These are phyloP conservation scores for Patella depressa DNA, from an alignment of 2,888 invertebrate genomes.

Conservation along the genomic window DNA sequence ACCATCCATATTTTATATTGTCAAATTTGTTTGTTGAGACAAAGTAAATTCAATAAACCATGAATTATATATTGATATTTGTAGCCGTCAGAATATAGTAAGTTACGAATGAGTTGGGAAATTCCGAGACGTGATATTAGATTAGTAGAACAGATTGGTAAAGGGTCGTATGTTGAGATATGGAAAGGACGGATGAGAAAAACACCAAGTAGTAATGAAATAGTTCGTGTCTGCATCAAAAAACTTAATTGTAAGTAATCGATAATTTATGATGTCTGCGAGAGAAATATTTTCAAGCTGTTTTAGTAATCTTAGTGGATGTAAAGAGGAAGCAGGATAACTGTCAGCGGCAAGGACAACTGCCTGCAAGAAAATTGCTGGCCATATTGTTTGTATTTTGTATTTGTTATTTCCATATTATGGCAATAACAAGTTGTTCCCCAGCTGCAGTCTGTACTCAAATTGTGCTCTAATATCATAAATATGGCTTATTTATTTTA, in stretches of 20 bases:
- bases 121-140: conserved; percentile 59
- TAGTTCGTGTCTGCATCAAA: conserved; percentile 59
- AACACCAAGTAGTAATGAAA: conserved; percentile 54
- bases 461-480: too few relatives aligned
- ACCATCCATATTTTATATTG: background rate
- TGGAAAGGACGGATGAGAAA: conserved; percentile 62
- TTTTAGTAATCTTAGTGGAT: too few relatives aligned
- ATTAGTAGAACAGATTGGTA: conserved; percentile 55
- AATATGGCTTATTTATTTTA: too few relatives aligned
- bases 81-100: conserved; percentile 55
- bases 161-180: conserved; percentile 61
- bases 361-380: too few relatives aligned
- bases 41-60: background rate
- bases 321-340: too few relatives aligned
- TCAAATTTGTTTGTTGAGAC: background rate
- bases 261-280: background rate
- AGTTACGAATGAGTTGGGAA: conserved; percentile 61
- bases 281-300: too few relatives aligned
- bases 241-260: conserved; percentile 52
- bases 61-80: background rate
- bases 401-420: too few relatives aligned
- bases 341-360: too few relatives aligned
- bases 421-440: too few relatives aligned
- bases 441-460: too few relatives aligned
- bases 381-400: too few relatives aligned